Percentiles rank a stretch among this genome's conserved stretches.
Conservation (phyloP, 2,113 vertebrate species). For the Willisornis vidua region DNA sequence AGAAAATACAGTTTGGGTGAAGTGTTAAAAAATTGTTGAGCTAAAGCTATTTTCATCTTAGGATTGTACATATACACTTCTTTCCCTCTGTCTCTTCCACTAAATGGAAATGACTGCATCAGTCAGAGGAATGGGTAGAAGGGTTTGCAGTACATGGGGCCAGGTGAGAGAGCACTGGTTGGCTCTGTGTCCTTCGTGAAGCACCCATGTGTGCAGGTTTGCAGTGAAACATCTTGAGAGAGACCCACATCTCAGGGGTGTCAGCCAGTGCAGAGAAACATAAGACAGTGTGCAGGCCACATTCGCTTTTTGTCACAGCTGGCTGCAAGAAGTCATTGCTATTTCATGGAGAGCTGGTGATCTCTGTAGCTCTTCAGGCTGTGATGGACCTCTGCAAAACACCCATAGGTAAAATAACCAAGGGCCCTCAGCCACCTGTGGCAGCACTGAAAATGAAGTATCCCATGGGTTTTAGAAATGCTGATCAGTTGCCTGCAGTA, state of each 20-base stretch:
- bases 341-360: not conserved
- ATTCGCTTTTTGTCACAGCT: not conserved
- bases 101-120: not conserved
- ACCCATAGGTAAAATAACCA: not conserved
- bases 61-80: not conserved
- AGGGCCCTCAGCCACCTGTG: not conserved
- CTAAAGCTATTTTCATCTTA: slow-evolving; percentile 55
- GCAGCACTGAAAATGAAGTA: not conserved
- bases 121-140: not conserved
- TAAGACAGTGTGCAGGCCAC: too few species aligned
- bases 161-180: not conserved
- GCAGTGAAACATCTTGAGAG: not conserved
- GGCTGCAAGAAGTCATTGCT: not conserved
- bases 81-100: not conserved
- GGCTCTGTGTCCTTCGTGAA: not conserved
- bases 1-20: slow-evolving; percentile 57
- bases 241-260: not conserved
- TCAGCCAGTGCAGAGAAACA: not conserved
- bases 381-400: not conserved
- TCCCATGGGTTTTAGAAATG: not conserved
- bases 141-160: fast-evolving
- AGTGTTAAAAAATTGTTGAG: slow-evolving; percentile 50
- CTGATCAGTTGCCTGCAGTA: not conserved
- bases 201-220: not conserved
- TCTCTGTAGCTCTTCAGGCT: not conserved